Base-by-base conservation (phyloP, 1,140 invertebrate species). In the Homalodisca vitripennis region DNA sequence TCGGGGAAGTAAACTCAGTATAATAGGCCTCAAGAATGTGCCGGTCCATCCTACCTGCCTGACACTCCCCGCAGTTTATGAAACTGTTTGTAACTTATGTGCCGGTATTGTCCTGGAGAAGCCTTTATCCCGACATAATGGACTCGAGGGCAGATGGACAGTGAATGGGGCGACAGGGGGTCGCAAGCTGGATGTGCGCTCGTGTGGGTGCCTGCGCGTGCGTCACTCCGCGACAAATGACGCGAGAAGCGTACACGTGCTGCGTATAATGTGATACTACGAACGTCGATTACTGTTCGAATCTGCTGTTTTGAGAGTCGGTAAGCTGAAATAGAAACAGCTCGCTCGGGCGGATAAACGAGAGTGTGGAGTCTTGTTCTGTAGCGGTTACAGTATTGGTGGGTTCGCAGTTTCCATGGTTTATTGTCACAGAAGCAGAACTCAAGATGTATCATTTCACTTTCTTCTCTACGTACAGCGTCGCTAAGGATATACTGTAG, bases 31-130 rank as follows among this genome's bases (percentile, higher is more conserved):
- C 34, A 10, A 41, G n/a, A n/a, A n/a, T n/a, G n/a, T n/a, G n/a
- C n/a, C n/a, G n/a, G n/a, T n/a, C n/a, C n/a, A n/a, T n/a, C 48
- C 22, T 53, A 24, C 48, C 12, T 13, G 12, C 48, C 34, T 41
- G 48, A 22, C 48, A 53, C 48, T 12, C 48, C 48, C 48, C 22
- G 48, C 20, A 53, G 48, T 53, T 53, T 53, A 53, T 53, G 22
- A 53, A 53, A 53, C 48, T 53, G 48, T 53, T 53, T 53, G 48
- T 53, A 53, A 53, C 48, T 53, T 53, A 53, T 53, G 48, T 53
- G 48, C 48, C 22, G 48, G 12, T 12, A n/a, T 53, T 53, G 48
- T 53, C 48, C 48, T 53, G 48, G 20, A 6, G 48, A 53, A 53
- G 48, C 48, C 48, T 53, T 53, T 53, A 53, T 53, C 20, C 48